Evolutionary conservation across 2,113 vertebrate genomes (phyloP).

Genomic region (Suncus etruscus): DNA sequence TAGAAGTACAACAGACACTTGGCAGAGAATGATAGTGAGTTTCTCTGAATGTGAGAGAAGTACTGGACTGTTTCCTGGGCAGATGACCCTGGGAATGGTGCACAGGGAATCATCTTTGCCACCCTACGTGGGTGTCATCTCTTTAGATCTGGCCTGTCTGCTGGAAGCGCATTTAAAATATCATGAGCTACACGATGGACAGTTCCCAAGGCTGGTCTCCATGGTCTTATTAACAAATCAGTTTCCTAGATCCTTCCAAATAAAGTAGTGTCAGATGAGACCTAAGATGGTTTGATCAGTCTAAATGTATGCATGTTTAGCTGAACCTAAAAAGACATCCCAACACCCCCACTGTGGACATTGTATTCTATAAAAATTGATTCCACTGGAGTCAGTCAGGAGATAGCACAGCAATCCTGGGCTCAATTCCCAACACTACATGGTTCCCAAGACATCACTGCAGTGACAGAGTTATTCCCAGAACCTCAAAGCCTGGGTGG

Average conservation of each 20-base stretch:
- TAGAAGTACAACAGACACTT: neutral
- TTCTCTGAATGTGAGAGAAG: neutral
- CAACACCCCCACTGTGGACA: neutral
- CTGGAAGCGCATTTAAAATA: neutral
- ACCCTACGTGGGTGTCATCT: neutral
- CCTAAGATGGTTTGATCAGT: neutral
- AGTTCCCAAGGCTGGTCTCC: neutral
- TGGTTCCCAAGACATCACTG: too few relatives aligned
- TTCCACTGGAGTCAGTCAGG: too few relatives aligned
- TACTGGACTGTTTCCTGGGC: neutral
- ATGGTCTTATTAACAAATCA: neutral
- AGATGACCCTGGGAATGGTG: constrained; percentile 9
- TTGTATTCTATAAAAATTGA: neutral
- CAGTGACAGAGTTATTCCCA: too few relatives aligned
- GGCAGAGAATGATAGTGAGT: neutral
- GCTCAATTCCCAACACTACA: too few relatives aligned
- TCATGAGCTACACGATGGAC: neutral
- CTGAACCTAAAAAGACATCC: neutral
- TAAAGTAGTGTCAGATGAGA: constrained; percentile 1
- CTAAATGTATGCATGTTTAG: neutral
- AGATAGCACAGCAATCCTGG: too few relatives aligned
- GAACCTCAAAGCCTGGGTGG: too few relatives aligned
- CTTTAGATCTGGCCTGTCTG: neutral
- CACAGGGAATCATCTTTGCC: neutral
- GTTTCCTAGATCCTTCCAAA: neutral